Base-by-base conservation (phyloP, 2,888 invertebrate species). In the Pardosa pseudoannulata region DNA sequence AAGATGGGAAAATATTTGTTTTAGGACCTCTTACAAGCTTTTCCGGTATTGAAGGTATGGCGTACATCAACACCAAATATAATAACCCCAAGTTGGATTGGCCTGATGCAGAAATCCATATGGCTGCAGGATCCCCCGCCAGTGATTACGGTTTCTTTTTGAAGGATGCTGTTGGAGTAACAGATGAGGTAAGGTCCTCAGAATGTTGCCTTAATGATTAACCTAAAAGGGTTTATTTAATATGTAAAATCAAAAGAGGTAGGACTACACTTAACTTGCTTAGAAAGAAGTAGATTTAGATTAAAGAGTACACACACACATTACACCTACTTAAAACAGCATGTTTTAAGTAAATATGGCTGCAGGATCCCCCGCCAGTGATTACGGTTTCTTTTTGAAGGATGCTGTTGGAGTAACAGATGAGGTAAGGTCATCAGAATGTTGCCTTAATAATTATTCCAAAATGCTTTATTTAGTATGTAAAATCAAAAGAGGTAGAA, bases 71-170 rank as follows among this genome's bases (percentile, higher is more conserved):
- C 56, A 39, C 87, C 0, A 87, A 81, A 19, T 79, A 70, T 65
- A 68, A 68, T 23, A 39, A 81, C 23, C 70, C 70, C 1, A 64
- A n/a, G 0, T 0, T 74, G 1, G 81, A 87, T 27, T 87, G 87
- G 87, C 87, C 87, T 0, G 87, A 87, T 64, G 32, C 67, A 5
- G 87, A 87, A 70, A 81, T 87, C 7, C 82, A 87, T 19, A 28
- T 81, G 72, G 82, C 81, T 46, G 56, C 87, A 5, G 87, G 87
- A n/a, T 87, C 87, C 7, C 80, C 78, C 0, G 75, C 80, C 0
- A 79, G 80, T 68, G 87, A 87, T 27, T 75, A 80, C 28, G 87
- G 87, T 0, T 64, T 64, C 23, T 32, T 87, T 3, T 41, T 87
- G 50, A 87, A 76, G 11, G 50, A 28, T 1, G 67, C 71, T 11